phyloP scores from a whole-genome alignment of 2,888 invertebrate genomes.

The Microchrysa polita region DNA sequence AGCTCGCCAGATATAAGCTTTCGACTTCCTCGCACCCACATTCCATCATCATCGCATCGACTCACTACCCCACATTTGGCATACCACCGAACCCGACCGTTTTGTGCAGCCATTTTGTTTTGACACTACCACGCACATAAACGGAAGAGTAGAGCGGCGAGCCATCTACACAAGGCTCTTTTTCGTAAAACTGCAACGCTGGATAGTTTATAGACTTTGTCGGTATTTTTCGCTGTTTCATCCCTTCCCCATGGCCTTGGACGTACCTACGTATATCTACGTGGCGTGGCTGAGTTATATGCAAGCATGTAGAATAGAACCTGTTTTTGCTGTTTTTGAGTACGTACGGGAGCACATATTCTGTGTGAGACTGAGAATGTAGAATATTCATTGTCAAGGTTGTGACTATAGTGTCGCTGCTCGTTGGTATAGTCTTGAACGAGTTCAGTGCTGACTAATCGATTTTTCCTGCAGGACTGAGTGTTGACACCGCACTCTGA shows the following conservation, averaged over 20 bases:
- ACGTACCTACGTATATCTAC: too few species aligned
- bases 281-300: too few species aligned
- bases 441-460: slow-evolving; percentile 11
- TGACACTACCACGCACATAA: neutral
- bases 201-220: too few species aligned
- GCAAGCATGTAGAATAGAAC: too few species aligned
- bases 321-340: too few species aligned
- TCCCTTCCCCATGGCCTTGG: too few species aligned
- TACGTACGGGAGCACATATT: too few species aligned
- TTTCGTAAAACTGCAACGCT: too few species aligned
- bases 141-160: too few species aligned
- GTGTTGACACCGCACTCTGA: neutral
- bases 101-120: neutral
- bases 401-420: slow-evolving; percentile 25
- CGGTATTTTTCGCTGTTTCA: too few species aligned
- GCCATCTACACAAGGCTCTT: too few species aligned
- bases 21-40: neutral
- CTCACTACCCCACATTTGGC: neutral
- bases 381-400: slow-evolving; percentile 44
- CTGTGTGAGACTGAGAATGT: too few species aligned
- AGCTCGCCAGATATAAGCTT: neutral
- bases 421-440: neutral
- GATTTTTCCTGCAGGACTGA: slow-evolving; percentile 26
- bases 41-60: neutral
- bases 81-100: neutral